Evolutionary conservation across 2,797 vertebrate genomes (phyloP).

Genomic region (Amphiprion clarkii): DNA sequence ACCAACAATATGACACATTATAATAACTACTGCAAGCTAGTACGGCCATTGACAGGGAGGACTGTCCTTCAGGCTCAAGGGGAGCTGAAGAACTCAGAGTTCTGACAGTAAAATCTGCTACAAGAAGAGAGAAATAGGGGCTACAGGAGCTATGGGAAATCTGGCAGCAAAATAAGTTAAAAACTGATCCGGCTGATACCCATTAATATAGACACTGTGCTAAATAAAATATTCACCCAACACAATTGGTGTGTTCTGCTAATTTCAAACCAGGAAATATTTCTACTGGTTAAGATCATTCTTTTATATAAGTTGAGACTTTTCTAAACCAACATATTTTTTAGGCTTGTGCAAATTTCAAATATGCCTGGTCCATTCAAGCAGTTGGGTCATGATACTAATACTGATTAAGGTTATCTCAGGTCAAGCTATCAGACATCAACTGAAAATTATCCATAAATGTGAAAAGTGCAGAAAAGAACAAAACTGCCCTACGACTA

Average conservation of each 20-base stretch:
- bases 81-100: not conserved
- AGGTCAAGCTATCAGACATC: too few relatives aligned
- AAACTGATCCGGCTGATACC: not conserved
- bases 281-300: not conserved
- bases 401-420: too few relatives aligned
- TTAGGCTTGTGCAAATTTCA: too few relatives aligned
- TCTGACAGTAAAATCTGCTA: not conserved
- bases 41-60: not conserved
- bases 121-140: not conserved
- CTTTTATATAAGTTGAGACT: not conserved
- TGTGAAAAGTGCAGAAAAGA: too few relatives aligned
- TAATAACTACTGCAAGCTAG: not conserved
- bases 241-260: too few relatives aligned
- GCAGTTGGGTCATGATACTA: too few relatives aligned
- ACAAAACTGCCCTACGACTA: too few relatives aligned
- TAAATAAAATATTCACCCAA: too few relatives aligned
- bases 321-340: not conserved
- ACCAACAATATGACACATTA: not conserved
- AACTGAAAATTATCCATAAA: too few relatives aligned
- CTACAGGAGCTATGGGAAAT: not conserved
- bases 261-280: not conserved
- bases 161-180: not conserved
- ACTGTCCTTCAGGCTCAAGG: constrained; percentile 7
- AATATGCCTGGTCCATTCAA: too few relatives aligned
- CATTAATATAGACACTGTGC: too few relatives aligned